Conservation (phyloP, 2,113 vertebrate genomes). For the Eurypyga helias region DNA sequence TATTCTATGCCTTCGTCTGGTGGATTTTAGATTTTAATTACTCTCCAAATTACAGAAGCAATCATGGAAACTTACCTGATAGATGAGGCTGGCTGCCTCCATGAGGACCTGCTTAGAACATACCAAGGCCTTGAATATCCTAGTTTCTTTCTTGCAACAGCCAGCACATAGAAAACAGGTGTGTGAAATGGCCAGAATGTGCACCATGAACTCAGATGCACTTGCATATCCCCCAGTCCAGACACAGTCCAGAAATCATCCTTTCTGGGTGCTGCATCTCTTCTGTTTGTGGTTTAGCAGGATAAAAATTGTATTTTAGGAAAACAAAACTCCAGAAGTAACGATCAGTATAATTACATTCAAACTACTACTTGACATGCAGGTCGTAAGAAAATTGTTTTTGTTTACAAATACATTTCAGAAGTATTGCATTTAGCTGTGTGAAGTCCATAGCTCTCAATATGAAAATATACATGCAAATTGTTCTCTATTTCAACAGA, state of each 20-base stretch:
- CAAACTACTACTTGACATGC: neutral
- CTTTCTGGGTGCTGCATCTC: neutral
- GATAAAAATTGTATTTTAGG: neutral
- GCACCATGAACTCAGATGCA: neutral
- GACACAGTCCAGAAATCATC: rapidly evolving
- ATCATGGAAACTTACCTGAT: neutral
- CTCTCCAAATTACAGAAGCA: neutral
- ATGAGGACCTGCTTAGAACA: neutral
- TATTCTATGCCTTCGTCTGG: rapidly evolving
- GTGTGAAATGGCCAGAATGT: neutral
- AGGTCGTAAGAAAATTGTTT: neutral
- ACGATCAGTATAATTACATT: neutral
- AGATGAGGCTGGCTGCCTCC: neutral
- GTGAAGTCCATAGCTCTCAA: neutral
- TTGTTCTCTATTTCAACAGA: neutral
- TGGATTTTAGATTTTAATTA: neutral
- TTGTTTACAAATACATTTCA: slow-evolving; percentile 14
- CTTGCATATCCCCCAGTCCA: neutral
- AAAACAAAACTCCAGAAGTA: neutral
- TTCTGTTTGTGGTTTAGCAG: neutral
- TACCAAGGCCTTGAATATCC: neutral
- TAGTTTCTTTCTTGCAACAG: neutral
- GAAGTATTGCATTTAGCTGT: neutral
- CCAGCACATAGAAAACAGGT: neutral
- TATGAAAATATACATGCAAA: neutral